Conservation (phyloP, 2,888 invertebrate species). For the Lasioglossum calceatum region DNA sequence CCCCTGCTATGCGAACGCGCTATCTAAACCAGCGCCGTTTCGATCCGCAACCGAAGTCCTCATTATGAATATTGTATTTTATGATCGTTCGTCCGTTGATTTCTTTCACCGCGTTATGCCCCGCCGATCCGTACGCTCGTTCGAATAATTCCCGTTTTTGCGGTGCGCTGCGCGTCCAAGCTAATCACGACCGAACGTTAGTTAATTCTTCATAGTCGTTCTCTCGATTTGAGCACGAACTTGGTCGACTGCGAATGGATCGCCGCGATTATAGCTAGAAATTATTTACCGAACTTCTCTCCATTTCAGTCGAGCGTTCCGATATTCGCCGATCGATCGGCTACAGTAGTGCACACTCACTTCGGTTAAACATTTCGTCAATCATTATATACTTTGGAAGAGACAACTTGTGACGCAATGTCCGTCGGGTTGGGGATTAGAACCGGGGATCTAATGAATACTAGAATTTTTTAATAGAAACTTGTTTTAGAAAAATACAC, state of each 20-base stretch:
- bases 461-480: too few species aligned
- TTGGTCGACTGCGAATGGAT: too few species aligned
- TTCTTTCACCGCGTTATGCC: background rate
- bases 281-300: background rate
- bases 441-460: too few species aligned
- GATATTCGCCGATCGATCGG: background rate
- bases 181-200: background rate
- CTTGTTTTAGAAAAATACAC: too few species aligned
- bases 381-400: background rate
- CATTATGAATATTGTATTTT: conserved; percentile 78
- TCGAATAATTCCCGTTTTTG: background rate
- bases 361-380: background rate
- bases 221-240: background rate
- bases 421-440: background rate
- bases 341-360: background rate
- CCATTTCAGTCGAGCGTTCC: background rate
- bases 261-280: background rate
- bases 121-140: background rate
- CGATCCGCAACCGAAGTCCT: conserved; percentile 64
- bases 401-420: background rate
- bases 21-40: background rate
- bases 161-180: background rate
- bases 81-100: conserved; percentile 53
- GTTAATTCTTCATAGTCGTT: background rate
- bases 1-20: background rate